These are phyloP conservation scores for Coleophora flavipennella DNA, from an alignment of 2,888 invertebrate species.

Conservation along the genomic window DNA sequence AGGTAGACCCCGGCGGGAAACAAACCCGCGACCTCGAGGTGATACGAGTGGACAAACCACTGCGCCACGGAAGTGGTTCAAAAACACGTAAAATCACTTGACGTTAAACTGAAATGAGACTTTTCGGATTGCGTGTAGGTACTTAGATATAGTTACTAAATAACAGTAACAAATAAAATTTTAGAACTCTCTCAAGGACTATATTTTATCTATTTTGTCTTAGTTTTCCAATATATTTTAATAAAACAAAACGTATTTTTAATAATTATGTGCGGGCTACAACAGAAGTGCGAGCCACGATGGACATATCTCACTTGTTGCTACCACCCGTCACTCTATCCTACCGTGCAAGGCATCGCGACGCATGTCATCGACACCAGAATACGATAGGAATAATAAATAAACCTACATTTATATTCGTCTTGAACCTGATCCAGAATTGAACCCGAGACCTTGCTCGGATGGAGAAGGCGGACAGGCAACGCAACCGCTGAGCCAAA, in stretches of 20 bases:
- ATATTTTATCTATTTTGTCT: background rate
- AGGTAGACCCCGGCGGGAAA: no score
- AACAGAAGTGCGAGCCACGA: constrained; percentile 60
- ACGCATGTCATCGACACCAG: constrained; percentile 32
- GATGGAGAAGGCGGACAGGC: background rate
- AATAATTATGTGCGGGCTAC: constrained; percentile 47
- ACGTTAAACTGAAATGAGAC: no score
- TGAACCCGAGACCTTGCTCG: constrained; percentile 19
- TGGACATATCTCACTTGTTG: constrained; percentile 62
- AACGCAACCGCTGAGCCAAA: constrained; percentile 18
- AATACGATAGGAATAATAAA: constrained; percentile 34
- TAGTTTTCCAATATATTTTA: no score
- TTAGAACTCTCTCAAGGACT: background rate
- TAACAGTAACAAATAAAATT: no score
- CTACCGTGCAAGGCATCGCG: constrained; percentile 37
- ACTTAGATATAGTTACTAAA: no score
- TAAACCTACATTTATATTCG: background rate
- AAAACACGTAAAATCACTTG: no score
- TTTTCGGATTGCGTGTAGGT: no score
- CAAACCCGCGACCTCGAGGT: no score
- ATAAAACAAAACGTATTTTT: no score
- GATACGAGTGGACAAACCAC: no score
- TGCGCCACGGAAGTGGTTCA: no score
- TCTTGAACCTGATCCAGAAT: constrained; percentile 8
- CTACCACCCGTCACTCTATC: constrained; percentile 58